These are phyloP conservation scores for Microplitis deprimator DNA, from an alignment of 2,888 invertebrate genomes.

Conservation along the genomic window DNA sequence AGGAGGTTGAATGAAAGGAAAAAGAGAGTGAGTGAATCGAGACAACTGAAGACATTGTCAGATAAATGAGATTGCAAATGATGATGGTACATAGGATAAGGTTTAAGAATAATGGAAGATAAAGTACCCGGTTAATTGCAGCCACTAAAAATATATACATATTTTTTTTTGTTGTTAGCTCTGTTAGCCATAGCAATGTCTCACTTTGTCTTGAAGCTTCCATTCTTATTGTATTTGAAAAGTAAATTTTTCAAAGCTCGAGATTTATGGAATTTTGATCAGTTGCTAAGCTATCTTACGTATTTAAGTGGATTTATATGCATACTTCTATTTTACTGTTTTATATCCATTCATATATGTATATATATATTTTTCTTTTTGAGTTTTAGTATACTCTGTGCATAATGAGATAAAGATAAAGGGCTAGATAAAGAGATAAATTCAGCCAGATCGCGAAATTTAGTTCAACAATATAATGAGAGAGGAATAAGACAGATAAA, in stretches of 20 bases:
- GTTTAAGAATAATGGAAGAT: slow-evolving; percentile 17
- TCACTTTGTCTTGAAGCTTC: slow-evolving; percentile 1
- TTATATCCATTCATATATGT: background rate
- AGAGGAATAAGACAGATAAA: background rate
- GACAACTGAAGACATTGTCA: slow-evolving; percentile 2
- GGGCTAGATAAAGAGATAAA: background rate
- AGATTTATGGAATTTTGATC: slow-evolving; percentile 7
- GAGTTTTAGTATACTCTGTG: background rate
- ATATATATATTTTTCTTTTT: background rate
- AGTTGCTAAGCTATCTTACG: slow-evolving; percentile 6
- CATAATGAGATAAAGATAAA: background rate
- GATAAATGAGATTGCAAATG: slow-evolving; percentile 26
- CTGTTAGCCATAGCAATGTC: background rate
- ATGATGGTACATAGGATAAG: background rate
- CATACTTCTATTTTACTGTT: background rate
- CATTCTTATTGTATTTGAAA: background rate
- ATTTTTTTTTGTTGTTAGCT: background rate
- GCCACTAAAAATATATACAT: background rate
- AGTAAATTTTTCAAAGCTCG: background rate
- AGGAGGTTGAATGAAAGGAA: background rate
- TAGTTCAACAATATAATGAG: background rate
- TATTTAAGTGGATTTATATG: background rate
- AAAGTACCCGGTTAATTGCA: slow-evolving; percentile 30
- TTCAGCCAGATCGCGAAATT: background rate
- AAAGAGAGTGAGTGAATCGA: slow-evolving; percentile 6